A percentile compares a stretch with the other conserved stretches of the same genome.
phyloP scores from a whole-genome alignment of 2,113 vertebrate genomes.

The Calyptomena viridis region DNA sequence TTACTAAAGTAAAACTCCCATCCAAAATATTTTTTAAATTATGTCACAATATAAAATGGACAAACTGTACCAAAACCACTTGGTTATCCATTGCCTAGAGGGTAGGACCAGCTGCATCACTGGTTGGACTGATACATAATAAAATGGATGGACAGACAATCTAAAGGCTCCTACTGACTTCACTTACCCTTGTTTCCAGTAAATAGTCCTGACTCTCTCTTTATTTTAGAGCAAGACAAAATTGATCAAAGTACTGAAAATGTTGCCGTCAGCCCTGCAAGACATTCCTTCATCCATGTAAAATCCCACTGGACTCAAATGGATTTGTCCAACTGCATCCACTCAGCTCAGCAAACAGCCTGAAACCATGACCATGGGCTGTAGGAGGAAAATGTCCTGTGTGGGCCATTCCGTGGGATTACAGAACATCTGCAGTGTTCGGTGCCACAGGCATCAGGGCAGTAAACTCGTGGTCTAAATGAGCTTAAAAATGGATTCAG shows the following conservation, averaged over 20 bases:
- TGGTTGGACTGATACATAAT: not conserved
- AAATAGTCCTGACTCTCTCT: not conserved
- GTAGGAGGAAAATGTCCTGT: not conserved
- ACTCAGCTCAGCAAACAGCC: not conserved
- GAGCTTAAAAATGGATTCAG: not conserved
- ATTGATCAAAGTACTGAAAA: not conserved
- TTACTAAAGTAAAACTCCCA: not conserved
- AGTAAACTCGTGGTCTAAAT: not conserved
- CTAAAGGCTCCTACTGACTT: not conserved
- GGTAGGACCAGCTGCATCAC: not conserved
- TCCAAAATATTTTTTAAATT: accelerated
- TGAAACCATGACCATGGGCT: accelerated
- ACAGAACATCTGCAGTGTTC: not conserved
- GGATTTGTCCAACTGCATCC: not conserved
- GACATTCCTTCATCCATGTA: not conserved
- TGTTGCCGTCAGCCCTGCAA: not conserved
- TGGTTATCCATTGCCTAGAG: not conserved
- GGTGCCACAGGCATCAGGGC: not conserved
- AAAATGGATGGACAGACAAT: not conserved
- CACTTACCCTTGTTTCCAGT: not conserved
- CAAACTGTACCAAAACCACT: not conserved
- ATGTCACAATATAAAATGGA: not conserved
- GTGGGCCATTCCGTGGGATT: not conserved
- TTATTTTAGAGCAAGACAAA: not conserved
- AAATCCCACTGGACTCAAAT: not conserved